These are phyloP conservation scores for Scaptomyza tumidula DNA, from an alignment of 2,888 invertebrate genomes.

Conservation along the genomic window DNA sequence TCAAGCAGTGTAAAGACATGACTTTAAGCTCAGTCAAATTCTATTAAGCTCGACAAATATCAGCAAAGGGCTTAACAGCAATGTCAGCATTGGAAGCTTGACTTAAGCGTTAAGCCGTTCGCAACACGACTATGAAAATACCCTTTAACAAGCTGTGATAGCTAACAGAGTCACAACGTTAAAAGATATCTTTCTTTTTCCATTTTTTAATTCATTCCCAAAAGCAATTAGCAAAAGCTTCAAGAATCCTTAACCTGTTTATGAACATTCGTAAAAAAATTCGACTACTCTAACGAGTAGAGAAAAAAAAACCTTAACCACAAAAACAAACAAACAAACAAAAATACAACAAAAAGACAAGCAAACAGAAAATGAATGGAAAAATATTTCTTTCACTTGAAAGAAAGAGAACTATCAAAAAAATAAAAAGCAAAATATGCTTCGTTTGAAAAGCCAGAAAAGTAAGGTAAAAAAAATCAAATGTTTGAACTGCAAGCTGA, in stretches of 20 bases:
- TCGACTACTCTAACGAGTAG: too few relatives aligned
- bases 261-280: too few relatives aligned
- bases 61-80: slow-evolving; percentile 10
- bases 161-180: neutral
- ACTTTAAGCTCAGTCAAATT: slow-evolving; percentile 34
- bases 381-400: neutral
- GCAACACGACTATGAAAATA: neutral
- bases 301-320: neutral
- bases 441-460: too few relatives aligned
- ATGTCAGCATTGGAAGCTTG: neutral
- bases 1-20: slow-evolving; percentile 13
- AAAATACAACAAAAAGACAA: neutral
- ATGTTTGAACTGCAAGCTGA: too few relatives aligned
- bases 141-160: neutral
- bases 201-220: too few relatives aligned
- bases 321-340: too few relatives aligned
- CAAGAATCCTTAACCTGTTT: too few relatives aligned
- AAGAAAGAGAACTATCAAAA: too few relatives aligned
- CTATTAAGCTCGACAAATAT: slow-evolving; percentile 28
- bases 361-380: neutral
- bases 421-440: too few relatives aligned
- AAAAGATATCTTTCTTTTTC: too few relatives aligned
- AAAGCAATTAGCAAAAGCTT: too few relatives aligned
- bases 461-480: too few relatives aligned
- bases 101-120: neutral